A percentile compares a stretch with the other conserved stretches of the same genome.
These are phyloP conservation scores for Ptychobarbus kaznakovi DNA, from an alignment of 2,797 vertebrate genomes.

Conservation along the genomic window DNA sequence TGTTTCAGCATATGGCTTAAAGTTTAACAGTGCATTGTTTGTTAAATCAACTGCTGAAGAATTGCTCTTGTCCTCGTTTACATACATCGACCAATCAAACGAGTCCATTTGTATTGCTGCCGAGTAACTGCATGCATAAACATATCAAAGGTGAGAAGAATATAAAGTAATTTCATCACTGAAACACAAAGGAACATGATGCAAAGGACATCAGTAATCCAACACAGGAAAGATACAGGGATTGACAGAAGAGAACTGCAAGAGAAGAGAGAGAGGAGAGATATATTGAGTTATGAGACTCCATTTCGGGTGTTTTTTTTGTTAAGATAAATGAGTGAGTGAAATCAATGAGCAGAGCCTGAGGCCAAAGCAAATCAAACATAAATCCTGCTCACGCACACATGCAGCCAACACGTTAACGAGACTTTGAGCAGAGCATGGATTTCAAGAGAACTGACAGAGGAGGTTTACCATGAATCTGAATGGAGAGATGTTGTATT, in stretches of 20 bases:
- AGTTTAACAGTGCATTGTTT: conserved; percentile 3
- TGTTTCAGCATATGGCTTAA: neutral
- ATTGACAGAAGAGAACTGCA: neutral
- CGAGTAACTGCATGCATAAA: conserved; percentile 21
- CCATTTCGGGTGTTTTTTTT: neutral
- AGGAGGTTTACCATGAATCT: neutral
- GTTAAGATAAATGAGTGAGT: conserved; percentile 43
- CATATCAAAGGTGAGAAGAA: conserved; percentile 38
- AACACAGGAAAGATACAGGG: conserved; percentile 5
- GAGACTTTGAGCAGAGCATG: conserved; percentile 12
- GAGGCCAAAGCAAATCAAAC: conserved; percentile 38
- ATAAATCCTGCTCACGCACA: conserved; percentile 39
- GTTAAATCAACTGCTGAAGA: conserved; percentile 28
- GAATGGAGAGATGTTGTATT: neutral
- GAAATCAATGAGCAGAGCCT: conserved; percentile 42
- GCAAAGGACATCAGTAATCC: conserved; percentile 15
- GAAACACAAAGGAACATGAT: conserved; percentile 20
- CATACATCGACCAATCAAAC: conserved; percentile 37
- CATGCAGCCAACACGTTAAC: conserved; percentile 14
- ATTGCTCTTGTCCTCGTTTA: conserved; percentile 32
- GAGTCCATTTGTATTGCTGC: conserved; percentile 32
- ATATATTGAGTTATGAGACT: neutral
- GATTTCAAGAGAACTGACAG: neutral
- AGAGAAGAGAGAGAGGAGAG: neutral
- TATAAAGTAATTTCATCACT: conserved; percentile 34